Evolutionary conservation across 2,888 invertebrate species (phyloP), one percentile per base, ranked within the genome.

Genomic region (Stegana nigrithorax): DNA sequence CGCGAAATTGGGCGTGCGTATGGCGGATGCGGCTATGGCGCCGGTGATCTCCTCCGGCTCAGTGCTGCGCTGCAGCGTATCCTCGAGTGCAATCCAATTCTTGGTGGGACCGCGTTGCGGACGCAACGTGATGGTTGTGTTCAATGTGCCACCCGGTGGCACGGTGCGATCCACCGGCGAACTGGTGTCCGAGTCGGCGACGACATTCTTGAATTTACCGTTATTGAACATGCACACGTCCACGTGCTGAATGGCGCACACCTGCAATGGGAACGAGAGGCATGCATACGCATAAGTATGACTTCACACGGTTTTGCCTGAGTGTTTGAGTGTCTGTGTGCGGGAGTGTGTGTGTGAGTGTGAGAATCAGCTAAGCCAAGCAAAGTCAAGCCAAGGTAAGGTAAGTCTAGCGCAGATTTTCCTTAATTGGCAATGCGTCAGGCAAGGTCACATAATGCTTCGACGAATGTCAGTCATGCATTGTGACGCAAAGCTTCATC

Each of bases 181-280:
- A 5, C 88, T 65, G 88, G 89, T 64, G 84, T 88, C 77, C 80
- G 89, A 86, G 66, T 90, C 89, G 1, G 94, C 95, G 1, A 96
- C 95, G n/a, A 94, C 91, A 84, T 95, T 96, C 86, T 96, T 95
- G 87, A 96, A 96, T 86, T 95, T 95, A 0, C 95, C 95, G 79
- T 95, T 95, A 71, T 95, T 96, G 86, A 96, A 95, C 93, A 97
- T 95, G 85, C 95, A 95, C 1, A 97, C 96, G 82, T 95, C 95
- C 23, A 95, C 95, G 84, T 95, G 93, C 82, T 96, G 95, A 2
- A 95, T 92, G 62, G 94, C 90, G 80, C 93, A 89, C 4, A 93
- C 90, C 95, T 95, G 86, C 8, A 78, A 50, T 7, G 17, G 26
- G 42, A 64, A 25, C n/a, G n/a, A n/a, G n/a, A n/a, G n/a, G n/a